Base-by-base conservation (phyloP, 2,113 vertebrate genomes). In the Poecilia latipinna region DNA sequence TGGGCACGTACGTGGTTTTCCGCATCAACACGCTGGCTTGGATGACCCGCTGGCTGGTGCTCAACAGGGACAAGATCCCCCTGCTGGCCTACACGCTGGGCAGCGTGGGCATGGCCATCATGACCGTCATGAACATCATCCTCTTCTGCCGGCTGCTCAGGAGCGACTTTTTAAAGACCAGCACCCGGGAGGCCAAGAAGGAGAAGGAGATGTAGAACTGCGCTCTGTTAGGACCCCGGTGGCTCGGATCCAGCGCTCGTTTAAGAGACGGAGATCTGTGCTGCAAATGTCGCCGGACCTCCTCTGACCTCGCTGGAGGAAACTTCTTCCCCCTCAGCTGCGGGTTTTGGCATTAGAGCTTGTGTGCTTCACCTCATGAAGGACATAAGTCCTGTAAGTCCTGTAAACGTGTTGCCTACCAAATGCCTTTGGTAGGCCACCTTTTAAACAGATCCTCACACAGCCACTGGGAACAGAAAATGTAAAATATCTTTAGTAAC, bases 31-130 rank as follows among this genome's bases (percentile, higher is more conserved):
- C 96, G 0, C 90, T 99, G 90, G 96, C 96, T 74, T 99, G 96
- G 96, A 97, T 98, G 97, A 95, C 93, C 17, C 95, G 92, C 76
- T 99, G 97, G 96, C 92, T 98, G 83, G 93, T 97, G 83, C 87
- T 91, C 61, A 96, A 98, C 51, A 91, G 95, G 13, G 94, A 94
- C 12, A 95, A 91, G 0, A 78, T 98, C 62, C 95, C 96, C 3
- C 82, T 93, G 0, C 65, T 93, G 19, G 84, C 93, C n/a, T 95
- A 96, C 29, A 91, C 95, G 0, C 89, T 98, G 35, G 94, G 96
- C 89, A 96, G 94, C 0, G 93, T 91, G 74, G 96, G 97, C 15
- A 90, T 98, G 94, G 95, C 95, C 86, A 93, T 95, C 84, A 96
- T 99, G 95, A 96, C 94, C 0, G 79, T 82, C 82, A 96, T 97